Base-by-base conservation (phyloP, 1,140 invertebrate genomes). In the Chrysoperla carnea region DNA sequence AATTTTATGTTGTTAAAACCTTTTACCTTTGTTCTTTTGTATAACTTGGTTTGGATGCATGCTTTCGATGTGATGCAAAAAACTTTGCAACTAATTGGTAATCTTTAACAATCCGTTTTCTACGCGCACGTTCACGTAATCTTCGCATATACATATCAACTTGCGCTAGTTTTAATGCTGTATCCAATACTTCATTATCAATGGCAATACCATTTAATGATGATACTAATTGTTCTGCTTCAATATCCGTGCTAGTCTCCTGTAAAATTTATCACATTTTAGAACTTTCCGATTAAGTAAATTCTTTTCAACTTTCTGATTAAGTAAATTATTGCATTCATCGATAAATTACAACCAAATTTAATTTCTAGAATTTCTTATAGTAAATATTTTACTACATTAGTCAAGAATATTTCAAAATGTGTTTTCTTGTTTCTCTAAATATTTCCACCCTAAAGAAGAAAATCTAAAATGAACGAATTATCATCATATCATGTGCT, bases 231-330 rank as follows among this genome's bases (percentile, higher is more conserved):
- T 81, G 76, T 62, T 95, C 91, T 9, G 89, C 87, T 53, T 86
- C 84, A 61, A 89, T 87, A 59, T 94, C 88, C 60, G 89, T 87
- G 59, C 93, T 88, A 65, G 83, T 87, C 63, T 94, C 90, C 78
- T 84, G 49, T 44, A 68, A 64, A 51, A 53, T 52, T 52, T 9
- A 33, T 33, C 11, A 6, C 6, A 31, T 31, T 31, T 7, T 31
- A 6, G 29, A 31, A 11, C 29, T 6, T 31, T n/a, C n/a, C n/a
- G n/a, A n/a, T n/a, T n/a, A n/a, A n/a, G n/a, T n/a, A n/a, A n/a
- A n/a, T n/a, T n/a, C n/a, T n/a, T n/a, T n/a, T n/a, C n/a, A n/a
- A n/a, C n/a, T n/a, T n/a, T n/a, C n/a, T n/a, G n/a, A n/a, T n/a
- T n/a, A n/a, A n/a, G n/a, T n/a, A n/a, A n/a, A n/a, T n/a, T n/a